Evolutionary conservation across 2,888 invertebrate species (phyloP).

Genomic region (Orthonevra nobilis): DNA sequence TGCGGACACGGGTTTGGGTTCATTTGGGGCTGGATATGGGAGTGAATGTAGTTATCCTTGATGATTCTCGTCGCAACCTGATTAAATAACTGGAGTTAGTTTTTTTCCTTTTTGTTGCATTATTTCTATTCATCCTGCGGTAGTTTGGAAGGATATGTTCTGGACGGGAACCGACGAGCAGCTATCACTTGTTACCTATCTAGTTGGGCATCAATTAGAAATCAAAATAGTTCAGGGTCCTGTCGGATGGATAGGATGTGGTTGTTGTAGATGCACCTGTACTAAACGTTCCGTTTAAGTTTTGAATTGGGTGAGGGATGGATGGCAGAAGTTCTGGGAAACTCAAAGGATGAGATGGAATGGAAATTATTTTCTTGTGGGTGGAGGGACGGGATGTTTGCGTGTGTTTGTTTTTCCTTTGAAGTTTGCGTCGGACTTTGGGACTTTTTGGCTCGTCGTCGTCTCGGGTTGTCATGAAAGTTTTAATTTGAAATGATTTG

Average conservation of each 20-base stretch:
- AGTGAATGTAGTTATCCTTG: slow-evolving; percentile 64
- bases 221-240: slow-evolving; percentile 62
- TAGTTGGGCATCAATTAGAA: slow-evolving; percentile 69
- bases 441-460: slow-evolving; percentile 52
- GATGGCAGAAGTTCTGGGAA: too few species aligned
- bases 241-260: slow-evolving; percentile 27
- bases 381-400: slow-evolving; percentile 19
- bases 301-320: slow-evolving; percentile 23
- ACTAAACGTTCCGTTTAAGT: slow-evolving; percentile 50
- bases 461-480: slow-evolving; percentile 59
- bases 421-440: slow-evolving; percentile 62
- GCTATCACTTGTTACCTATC: slow-evolving; percentile 65
- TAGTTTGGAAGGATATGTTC: slow-evolving; percentile 49
- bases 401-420: slow-evolving; percentile 28
- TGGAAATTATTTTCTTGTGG: slow-evolving; percentile 47
- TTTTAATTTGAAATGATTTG: slow-evolving; percentile 60
- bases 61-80: slow-evolving; percentile 70
- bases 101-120: neutral
- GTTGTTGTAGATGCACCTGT: slow-evolving; percentile 61
- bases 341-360: slow-evolving; percentile 31
- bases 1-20: too few species aligned
- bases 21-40: too few species aligned
- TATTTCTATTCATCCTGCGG: slow-evolving; percentile 52
- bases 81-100: slow-evolving; percentile 55
- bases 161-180: slow-evolving; percentile 42